Evolutionary conservation across 2,797 vertebrate genomes (phyloP).

Genomic region (Orientallactaga sibirica): DNA sequence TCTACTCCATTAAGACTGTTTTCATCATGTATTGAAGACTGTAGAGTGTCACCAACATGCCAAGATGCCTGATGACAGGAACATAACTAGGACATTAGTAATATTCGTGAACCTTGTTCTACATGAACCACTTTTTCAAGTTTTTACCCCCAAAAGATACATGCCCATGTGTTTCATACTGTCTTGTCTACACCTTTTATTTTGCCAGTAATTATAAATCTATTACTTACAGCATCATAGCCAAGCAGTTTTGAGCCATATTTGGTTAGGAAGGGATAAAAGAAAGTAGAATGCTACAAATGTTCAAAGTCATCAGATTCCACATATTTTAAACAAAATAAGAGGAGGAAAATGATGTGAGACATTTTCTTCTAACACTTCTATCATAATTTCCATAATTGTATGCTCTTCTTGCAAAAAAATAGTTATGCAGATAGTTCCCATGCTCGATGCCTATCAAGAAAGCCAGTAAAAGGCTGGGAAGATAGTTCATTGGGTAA

Average conservation of each 20-base stretch:
- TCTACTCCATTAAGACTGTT: neutral
- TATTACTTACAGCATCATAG: neutral
- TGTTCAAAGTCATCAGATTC: neutral
- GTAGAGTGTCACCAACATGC: neutral
- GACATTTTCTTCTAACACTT: neutral
- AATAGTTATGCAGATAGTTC: slow-evolving; percentile 29
- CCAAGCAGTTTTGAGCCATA: neutral
- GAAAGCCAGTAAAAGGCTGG: neutral
- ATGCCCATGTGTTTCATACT: neutral
- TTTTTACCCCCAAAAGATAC: slow-evolving; percentile 3
- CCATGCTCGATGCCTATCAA: neutral
- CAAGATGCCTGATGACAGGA: neutral
- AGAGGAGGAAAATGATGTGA: neutral
- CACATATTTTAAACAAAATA: neutral
- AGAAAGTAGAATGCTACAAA: neutral
- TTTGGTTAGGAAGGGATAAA: neutral
- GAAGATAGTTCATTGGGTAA: no score
- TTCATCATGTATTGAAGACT: neutral
- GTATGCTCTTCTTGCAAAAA: slow-evolving; percentile 29
- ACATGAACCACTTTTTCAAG: neutral
- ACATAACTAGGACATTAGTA: neutral
- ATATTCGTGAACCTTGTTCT: neutral
- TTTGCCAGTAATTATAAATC: neutral
- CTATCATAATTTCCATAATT: slow-evolving; percentile 3
- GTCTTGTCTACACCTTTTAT: slow-evolving; percentile 29